phyloP scores from a whole-genome alignment of 2,888 invertebrate genomes.

The Omphaloscelis lunosa region DNA sequence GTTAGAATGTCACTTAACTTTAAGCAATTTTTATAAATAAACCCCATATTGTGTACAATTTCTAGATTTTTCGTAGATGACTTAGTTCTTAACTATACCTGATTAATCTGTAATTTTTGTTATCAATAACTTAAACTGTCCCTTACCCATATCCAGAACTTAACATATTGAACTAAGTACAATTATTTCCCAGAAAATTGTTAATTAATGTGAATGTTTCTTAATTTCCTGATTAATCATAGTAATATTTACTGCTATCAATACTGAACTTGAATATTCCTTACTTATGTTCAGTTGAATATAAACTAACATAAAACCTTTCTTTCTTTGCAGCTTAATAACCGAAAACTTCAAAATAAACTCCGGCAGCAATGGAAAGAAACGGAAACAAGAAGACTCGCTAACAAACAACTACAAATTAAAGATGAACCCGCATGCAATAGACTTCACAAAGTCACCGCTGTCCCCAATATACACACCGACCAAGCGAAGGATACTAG shows the following conservation, averaged over 20 bases:
- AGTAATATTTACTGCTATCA: not conserved
- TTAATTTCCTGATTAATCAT: not conserved
- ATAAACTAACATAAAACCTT: slow-evolving; percentile 30
- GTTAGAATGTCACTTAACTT: too few relatives aligned
- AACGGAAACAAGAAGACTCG: slow-evolving; percentile 84
- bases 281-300: not conserved
- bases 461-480: slow-evolving; percentile 73
- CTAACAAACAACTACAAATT: slow-evolving; percentile 80
- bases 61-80: too few relatives aligned
- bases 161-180: too few relatives aligned
- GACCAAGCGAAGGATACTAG: slow-evolving; percentile 81
- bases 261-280: not conserved
- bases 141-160: too few relatives aligned
- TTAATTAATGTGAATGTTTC: not conserved
- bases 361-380: slow-evolving; percentile 86
- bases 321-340: slow-evolving; percentile 85
- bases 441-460: slow-evolving; percentile 80
- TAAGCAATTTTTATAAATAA: too few relatives aligned
- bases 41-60: too few relatives aligned
- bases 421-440: slow-evolving; percentile 84
- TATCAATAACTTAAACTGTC: too few relatives aligned
- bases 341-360: slow-evolving; percentile 90
- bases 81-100: too few relatives aligned
- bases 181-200: not conserved
- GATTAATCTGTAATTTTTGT: too few relatives aligned